Evolutionary conservation across 2,888 invertebrate species (phyloP).

Genomic region (Scaptomyza flava): DNA sequence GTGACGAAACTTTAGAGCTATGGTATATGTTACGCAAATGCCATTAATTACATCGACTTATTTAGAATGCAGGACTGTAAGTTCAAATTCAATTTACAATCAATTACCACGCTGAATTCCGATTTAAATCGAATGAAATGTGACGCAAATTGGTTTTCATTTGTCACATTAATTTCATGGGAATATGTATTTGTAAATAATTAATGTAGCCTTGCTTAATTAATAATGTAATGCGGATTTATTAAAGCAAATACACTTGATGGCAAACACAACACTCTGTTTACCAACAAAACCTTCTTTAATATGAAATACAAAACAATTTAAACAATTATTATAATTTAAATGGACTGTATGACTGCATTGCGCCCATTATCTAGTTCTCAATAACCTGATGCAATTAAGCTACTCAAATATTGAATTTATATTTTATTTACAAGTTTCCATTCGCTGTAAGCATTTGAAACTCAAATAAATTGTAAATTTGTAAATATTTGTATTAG

Average conservation of each 20-base stretch:
- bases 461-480: constrained; percentile 8
- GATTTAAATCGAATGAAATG: constrained; percentile 8
- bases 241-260: constrained; percentile 16
- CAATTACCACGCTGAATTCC: constrained; percentile 14
- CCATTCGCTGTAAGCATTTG: constrained; percentile 4
- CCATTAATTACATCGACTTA: constrained; percentile 1
- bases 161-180: constrained; percentile 32
- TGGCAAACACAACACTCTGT: constrained; percentile 5
- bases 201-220: constrained; percentile 19
- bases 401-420: constrained; percentile 65
- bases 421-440: constrained; percentile 6
- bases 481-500: constrained; percentile 37
- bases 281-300: constrained; percentile 7
- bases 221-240: constrained; percentile 19
- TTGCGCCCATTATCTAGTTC: constrained; percentile 45
- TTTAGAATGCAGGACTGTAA: not conserved
- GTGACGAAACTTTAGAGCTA: too few relatives aligned
- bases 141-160: constrained; percentile 37
- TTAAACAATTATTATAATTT: constrained; percentile 17
- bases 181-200: constrained; percentile 21
- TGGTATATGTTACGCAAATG: not conserved
- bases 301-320: constrained; percentile 1
- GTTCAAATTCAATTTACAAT: constrained; percentile 16
- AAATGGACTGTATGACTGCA: constrained; percentile 29
- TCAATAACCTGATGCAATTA: constrained; percentile 53